Evolutionary conservation across 2,797 vertebrate genomes (phyloP).

Genomic region (Lindbergichthys nudifrons): DNA sequence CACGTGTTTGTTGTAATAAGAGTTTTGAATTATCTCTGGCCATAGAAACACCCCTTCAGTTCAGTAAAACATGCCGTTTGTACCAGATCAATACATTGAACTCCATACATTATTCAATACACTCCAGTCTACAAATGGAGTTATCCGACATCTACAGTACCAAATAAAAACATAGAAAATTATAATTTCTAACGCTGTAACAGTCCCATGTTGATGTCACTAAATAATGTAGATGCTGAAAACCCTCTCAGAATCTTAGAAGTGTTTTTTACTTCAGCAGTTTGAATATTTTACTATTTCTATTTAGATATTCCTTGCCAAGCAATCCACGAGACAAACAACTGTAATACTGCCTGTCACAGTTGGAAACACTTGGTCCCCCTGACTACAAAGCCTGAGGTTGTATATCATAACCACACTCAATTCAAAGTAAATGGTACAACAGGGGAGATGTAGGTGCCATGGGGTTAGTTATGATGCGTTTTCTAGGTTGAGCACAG

Average conservation of each 20-base stretch:
- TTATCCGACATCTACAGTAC: neutral
- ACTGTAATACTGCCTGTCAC: conserved; percentile 1
- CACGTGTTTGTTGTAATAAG: neutral
- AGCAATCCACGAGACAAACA: neutral
- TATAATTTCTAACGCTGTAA: neutral
- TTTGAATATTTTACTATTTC: conserved; percentile 11
- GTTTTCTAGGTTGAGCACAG: neutral
- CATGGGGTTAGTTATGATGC: neutral
- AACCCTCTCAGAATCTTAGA: neutral
- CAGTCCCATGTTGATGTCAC: neutral
- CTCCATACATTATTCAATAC: neutral
- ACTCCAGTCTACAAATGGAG: neutral
- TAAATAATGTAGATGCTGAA: neutral
- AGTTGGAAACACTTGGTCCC: too few species aligned
- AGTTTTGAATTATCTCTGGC: neutral
- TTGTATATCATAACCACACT: neutral
- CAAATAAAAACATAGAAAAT: neutral
- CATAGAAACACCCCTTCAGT: neutral
- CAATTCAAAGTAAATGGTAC: neutral
- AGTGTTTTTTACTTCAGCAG: neutral
- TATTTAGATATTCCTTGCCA: conserved; percentile 17
- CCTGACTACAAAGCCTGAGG: conserved; percentile 1
- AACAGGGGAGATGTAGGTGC: neutral
- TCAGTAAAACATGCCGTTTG: neutral
- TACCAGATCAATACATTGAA: neutral